Conservation (phyloP, 2,113 vertebrate species). For the Arizona elegans region DNA sequence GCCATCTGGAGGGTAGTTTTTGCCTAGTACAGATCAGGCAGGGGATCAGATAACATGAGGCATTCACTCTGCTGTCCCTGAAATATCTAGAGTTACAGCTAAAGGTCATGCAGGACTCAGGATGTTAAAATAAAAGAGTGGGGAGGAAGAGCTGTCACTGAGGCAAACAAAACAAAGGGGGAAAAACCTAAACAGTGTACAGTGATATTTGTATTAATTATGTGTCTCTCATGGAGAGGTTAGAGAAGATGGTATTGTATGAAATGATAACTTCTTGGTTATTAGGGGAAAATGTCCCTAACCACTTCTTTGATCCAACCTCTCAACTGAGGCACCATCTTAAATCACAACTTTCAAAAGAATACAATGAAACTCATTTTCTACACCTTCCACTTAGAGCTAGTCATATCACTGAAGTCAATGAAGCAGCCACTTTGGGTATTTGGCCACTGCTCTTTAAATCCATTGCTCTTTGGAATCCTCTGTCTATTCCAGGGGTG, state of each 20-base stretch:
- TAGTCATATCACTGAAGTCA: neutral
- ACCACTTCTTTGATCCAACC: neutral
- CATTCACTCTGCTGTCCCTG: constrained; percentile 20
- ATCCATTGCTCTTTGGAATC: neutral
- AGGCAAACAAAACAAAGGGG: constrained; percentile 8
- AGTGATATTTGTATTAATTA: neutral
- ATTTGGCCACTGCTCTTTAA: neutral
- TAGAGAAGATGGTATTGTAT: neutral
- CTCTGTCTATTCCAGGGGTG: neutral
- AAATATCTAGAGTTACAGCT: constrained; percentile 51
- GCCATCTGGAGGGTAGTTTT: constrained; percentile 58
- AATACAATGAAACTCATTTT: neutral
- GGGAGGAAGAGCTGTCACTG: neutral
- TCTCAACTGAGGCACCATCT: neutral
- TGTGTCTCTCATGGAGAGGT: neutral
- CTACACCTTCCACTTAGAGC: neutral
- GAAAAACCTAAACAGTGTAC: neutral
- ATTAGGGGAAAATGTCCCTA: neutral
- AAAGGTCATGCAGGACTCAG: constrained; percentile 38
- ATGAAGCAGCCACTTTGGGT: neutral
- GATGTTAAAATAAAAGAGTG: neutral
- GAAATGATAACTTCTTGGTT: neutral
- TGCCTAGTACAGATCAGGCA: constrained; percentile 31
- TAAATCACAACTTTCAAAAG: neutral
- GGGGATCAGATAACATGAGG: constrained; percentile 29